phyloP scores from a whole-genome alignment of 2,888 invertebrate genomes.

The Sphaerophoria rueppellii region DNA sequence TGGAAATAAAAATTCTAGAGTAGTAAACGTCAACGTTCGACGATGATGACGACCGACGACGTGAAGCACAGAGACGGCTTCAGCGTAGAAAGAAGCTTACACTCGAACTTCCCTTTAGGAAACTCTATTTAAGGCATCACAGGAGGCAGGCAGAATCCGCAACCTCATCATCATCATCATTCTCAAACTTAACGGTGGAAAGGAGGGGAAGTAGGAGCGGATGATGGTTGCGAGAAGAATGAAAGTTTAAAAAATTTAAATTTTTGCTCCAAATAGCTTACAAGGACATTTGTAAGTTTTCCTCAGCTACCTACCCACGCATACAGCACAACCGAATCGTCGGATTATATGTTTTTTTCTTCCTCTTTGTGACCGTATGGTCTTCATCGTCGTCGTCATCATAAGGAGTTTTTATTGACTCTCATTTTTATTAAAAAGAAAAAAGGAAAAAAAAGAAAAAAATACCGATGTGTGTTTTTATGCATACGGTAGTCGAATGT shows the following conservation, averaged over 20 bases:
- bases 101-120: conserved; percentile 56
- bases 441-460: too few relatives aligned
- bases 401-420: not conserved
- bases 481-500: conserved; percentile 54
- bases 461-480: conserved; percentile 19
- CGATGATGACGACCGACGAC: conserved; percentile 3
- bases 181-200: not conserved
- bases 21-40: conserved; percentile 9
- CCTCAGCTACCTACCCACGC: conserved; percentile 26
- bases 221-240: not conserved
- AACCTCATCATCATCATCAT: conserved; percentile 17
- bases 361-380: conserved; percentile 29
- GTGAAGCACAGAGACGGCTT: conserved; percentile 3
- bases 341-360: conserved; percentile 10
- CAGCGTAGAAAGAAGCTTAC: conserved; percentile 18
- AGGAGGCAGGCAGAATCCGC: conserved; percentile 11
- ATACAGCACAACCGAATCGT: conserved; percentile 49
- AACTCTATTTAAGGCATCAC: conserved; percentile 42
- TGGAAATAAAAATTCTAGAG: conserved; percentile 51
- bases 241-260: conserved; percentile 59
- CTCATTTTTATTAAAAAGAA: not conserved
- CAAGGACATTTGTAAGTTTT: conserved; percentile 62
- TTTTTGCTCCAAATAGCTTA: conserved; percentile 70
- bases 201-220: not conserved
- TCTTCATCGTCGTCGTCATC: too few relatives aligned